A percentile compares a stretch with the other conserved stretches of the same genome.
Evolutionary conservation across 2,888 invertebrate species (phyloP).

Genomic region (Agrenia bidenticulata): DNA sequence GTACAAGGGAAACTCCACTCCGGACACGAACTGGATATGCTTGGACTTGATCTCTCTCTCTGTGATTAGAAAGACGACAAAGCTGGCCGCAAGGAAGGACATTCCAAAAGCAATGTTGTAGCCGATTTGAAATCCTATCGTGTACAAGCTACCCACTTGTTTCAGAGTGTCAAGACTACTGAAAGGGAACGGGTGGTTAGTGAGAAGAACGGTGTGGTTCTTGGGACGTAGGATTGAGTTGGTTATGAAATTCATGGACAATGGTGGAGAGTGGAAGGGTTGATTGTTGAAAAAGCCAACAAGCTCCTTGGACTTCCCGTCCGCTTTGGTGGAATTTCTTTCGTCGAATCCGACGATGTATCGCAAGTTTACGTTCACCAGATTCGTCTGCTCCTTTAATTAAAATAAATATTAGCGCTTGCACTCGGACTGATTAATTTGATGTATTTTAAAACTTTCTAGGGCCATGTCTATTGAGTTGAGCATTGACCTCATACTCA

Average conservation of each 20-base stretch:
- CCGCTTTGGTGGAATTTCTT: constrained; percentile 19
- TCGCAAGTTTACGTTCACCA: constrained; percentile 45
- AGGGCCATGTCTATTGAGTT: no score
- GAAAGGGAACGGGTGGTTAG: constrained; percentile 71
- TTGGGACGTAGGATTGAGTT: constrained; percentile 59
- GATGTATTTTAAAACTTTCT: no score
- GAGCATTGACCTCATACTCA: no score
- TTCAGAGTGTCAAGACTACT: constrained; percentile 61
- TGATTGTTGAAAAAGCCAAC: constrained; percentile 73
- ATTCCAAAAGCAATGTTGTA: constrained; percentile 70
- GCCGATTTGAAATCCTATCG: constrained; percentile 46
- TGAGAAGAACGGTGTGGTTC: constrained; percentile 57
- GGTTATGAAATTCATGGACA: constrained; percentile 67
- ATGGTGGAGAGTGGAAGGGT: constrained; percentile 71
- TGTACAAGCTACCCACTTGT: constrained; percentile 23
- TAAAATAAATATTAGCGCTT: no score
- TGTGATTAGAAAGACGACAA: constrained; percentile 62
- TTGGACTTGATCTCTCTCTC: constrained; percentile 70
- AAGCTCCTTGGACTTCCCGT: constrained; percentile 32
- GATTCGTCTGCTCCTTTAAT: constrained; percentile 34
- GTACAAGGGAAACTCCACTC: constrained; percentile 66
- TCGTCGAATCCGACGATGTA: constrained; percentile 52
- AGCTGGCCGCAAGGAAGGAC: constrained; percentile 59
- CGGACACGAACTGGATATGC: constrained; percentile 71
- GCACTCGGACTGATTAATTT: no score